These are phyloP conservation scores for Canis aureus DNA, from an alignment of 2,113 vertebrate genomes.

Conservation along the genomic window DNA sequence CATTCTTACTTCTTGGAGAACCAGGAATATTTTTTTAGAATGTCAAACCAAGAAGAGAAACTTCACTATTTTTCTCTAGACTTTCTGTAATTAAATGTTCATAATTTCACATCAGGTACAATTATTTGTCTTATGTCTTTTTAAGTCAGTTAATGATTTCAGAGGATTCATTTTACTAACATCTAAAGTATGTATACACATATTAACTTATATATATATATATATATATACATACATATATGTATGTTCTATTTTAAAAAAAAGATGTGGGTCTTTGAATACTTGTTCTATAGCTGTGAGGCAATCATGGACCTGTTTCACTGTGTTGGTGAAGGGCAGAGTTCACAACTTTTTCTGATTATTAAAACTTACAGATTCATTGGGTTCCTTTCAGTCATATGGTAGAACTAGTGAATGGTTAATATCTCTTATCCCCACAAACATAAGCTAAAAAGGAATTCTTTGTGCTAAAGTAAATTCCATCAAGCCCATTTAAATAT, in stretches of 20 bases:
- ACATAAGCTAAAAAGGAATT: constrained; percentile 51
- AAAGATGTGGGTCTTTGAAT: constrained; percentile 29
- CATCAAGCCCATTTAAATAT: constrained; percentile 26
- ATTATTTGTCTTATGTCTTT: constrained; percentile 34
- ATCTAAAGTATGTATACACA: constrained; percentile 15
- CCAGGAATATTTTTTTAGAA: constrained; percentile 52
- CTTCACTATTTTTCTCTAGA: constrained; percentile 56
- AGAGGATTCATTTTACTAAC: constrained; percentile 47
- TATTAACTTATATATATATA: neutral
- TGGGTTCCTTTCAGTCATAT: constrained; percentile 17
- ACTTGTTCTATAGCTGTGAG: constrained; percentile 28
- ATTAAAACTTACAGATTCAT: constrained; percentile 20
- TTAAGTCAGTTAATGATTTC: constrained; percentile 29
- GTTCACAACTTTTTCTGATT: constrained; percentile 38
- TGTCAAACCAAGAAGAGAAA: constrained; percentile 62
- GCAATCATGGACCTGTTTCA: neutral
- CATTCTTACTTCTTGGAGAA: constrained; percentile 65
- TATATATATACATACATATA: neutral
- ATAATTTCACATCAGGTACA: constrained; percentile 50
- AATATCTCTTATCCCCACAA: constrained; percentile 14
- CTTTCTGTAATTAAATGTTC: constrained; percentile 54
- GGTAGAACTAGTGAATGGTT: neutral
- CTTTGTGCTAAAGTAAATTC: constrained; percentile 55
- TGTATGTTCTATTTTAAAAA: neutral
- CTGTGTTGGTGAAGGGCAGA: neutral